Base-by-base conservation (phyloP, 2,888 invertebrate genomes). In the Spilarctia lutea region DNA sequence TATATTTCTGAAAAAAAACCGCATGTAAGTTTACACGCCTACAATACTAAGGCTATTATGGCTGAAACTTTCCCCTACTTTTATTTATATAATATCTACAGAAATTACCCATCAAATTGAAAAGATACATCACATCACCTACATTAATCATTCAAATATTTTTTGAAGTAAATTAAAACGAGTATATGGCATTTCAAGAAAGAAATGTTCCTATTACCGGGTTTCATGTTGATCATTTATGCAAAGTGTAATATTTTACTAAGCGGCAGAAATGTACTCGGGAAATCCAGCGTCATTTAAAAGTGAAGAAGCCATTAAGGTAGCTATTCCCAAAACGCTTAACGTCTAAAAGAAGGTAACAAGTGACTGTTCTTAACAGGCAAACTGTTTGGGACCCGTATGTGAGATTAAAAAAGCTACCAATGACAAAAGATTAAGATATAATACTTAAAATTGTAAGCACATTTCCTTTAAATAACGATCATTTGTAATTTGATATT, bases 311-410 rank as follows among this genome's bases (percentile, higher is more conserved):
- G 75, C 72, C 81, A 82, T 83, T 82, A 82, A 83, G 75, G 79
- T 35, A 39, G 81, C 81, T 83, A 82, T 79, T 63, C 65, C 74
- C 66, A 79, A 82, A 82, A 69, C 81, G 81, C 81, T 82, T 83
- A 82, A 73, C 76, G 56, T 71, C 24, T 39, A 75, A 42, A 48
- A 66, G 39, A 30, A 48, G 18, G 63, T 45, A 66, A 20, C 45
- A 72, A 67, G 45, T 18, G 18, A 27, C 27, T 42, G 45, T 35
- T 39, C 27, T 39, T 39, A 66, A 45, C n/a, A 27, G 45, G 27
- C 42, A 67, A n/a, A 42, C 11, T 27, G 13, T 60, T 60, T 13
- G 27, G 27, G 3, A 13, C 24, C n/a, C 11, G 56, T 56, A 56
- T 56, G 56, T 56, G 13, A 56, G 3, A 71, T 68, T 69, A 39